Base-by-base conservation (phyloP, 2,113 vertebrate species). In the human region DNA sequence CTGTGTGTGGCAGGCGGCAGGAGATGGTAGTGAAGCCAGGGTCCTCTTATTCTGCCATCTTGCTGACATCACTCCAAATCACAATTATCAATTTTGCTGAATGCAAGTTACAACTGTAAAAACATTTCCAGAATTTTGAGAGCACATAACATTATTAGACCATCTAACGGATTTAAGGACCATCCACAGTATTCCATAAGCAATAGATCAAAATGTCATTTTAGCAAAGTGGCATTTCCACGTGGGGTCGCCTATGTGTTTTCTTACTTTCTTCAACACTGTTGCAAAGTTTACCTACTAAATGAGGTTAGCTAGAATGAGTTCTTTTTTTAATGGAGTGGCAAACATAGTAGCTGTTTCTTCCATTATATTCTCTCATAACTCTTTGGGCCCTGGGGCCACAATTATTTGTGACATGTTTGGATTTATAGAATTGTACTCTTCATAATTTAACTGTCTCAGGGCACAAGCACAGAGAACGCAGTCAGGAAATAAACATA, bases 371-470 rank as follows among this genome's bases (percentile, higher is more conserved):
- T 45, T 52, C 50, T 80, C 38, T 95, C 27, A 43, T 57, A 78
- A 94, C 64, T 20, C 43, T 70, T 66, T 32, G 5, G 66, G 38
- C 78, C 66, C 48, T 76, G 55, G 30, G 66, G 38, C 32, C 40
- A 82, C 25, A 55, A 14, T 84, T 94, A 50, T 35, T 50, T 89
- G 52, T 93, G 73, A 86, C 40, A 85, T 32, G 35, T 73, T 93
- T 93, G 48, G 30, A 94, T 90, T 93, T 90, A 85, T 3, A 78
- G 72, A 95, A 83, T 6, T 16, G 9, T 79, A 38, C 2, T 83
- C n/a, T 76, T 82, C 10, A 1, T 82, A 85, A 94, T 68, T 89
- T 93, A 95, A 78, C 81, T 92, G 48, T 90, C 81, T 96, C 43
- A 6, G 45, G 59, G 50, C 52, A 91, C 22, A 48, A 75, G 79